A percentile compares a stretch with the other conserved stretches of the same genome.
Evolutionary conservation across 30 jellyfish, hydroid and myxozoan species (phyloP).

Genomic region (Rhopilema esculentum): DNA sequence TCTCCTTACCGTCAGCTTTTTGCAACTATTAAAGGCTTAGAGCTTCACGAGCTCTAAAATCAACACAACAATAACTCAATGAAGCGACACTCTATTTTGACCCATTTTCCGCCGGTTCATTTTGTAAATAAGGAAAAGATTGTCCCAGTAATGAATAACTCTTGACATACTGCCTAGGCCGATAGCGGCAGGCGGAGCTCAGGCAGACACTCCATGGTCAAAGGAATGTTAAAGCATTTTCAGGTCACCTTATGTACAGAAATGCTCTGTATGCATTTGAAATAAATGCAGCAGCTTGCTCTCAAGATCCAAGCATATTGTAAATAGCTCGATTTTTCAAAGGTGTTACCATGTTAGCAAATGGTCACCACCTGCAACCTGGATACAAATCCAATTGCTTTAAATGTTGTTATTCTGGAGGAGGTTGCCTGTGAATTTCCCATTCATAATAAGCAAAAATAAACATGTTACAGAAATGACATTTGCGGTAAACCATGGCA

Average conservation of each 20-base stretch:
- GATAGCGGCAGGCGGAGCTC: not conserved
- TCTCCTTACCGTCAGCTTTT: too few species aligned
- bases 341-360: slow-evolving; percentile 12
- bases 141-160: not conserved
- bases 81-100: not conserved
- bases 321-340: not conserved
- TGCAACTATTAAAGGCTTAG: not conserved
- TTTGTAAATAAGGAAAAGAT: not conserved
- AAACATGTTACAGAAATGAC: not conserved
- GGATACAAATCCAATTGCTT: not conserved
- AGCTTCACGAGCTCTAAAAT: not conserved
- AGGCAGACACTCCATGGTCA: not conserved
- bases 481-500: not conserved
- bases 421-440: not conserved
- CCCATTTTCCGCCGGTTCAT: not conserved
- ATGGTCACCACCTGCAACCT: slow-evolving; percentile 59
- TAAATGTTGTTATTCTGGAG: not conserved
- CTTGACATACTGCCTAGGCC: not conserved
- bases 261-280: not conserved
- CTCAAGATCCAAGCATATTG: not conserved
- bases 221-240: not conserved
- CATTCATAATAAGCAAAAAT: not conserved
- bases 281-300: not conserved
- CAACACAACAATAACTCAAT: not conserved
- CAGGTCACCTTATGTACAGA: not conserved